Conservation (phyloP, 2,113 vertebrate species). For the Candoia aspera region DNA sequence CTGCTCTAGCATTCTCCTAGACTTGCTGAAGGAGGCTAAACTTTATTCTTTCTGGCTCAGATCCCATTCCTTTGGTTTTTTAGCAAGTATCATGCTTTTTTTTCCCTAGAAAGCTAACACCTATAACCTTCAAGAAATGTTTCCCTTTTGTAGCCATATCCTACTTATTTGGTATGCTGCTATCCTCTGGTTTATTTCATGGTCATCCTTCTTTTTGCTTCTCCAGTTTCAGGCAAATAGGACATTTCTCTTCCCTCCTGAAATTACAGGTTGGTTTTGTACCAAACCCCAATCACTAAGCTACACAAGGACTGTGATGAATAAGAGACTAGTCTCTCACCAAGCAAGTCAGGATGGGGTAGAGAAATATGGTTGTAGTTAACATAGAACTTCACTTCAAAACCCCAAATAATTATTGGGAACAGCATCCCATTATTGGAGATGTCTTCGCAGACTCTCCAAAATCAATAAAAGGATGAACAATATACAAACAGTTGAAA, state of each 20-base stretch:
- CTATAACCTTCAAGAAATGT: background rate
- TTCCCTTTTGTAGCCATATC: background rate
- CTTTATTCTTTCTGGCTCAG: background rate
- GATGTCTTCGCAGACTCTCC: background rate
- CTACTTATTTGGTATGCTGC: background rate
- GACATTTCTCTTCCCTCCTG: background rate
- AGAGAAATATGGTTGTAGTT: background rate
- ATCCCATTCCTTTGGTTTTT: background rate
- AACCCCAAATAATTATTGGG: background rate
- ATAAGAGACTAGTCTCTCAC: background rate
- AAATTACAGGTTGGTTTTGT: background rate
- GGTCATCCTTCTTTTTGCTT: background rate
- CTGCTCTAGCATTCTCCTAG: background rate
- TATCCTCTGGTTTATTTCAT: background rate
- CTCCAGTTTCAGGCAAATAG: background rate
- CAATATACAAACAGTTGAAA: background rate
- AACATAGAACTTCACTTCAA: background rate
- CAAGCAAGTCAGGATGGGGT: background rate
- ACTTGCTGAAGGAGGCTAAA: background rate
- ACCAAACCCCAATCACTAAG: background rate
- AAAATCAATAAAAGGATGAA: background rate
- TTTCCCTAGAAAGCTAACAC: background rate
- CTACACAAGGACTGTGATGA: background rate
- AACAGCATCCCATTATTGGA: background rate
- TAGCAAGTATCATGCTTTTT: background rate